Evolutionary conservation across 2,888 invertebrate species (phyloP).

Genomic region (Lasioglossum vierecki): DNA sequence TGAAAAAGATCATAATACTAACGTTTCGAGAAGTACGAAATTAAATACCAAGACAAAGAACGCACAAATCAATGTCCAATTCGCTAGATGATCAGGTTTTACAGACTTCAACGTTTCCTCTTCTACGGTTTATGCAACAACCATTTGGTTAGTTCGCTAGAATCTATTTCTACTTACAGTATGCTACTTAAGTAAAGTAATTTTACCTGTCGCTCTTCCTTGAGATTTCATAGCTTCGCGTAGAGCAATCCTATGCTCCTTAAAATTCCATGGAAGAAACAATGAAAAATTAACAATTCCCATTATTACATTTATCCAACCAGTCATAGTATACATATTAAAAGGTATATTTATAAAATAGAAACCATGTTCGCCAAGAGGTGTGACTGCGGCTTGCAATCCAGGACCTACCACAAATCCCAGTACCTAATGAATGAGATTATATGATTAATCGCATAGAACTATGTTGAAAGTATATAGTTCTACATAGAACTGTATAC

Average conservation of each 20-base stretch:
- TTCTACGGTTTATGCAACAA: slow-evolving; percentile 84
- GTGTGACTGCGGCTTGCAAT: slow-evolving; percentile 92
- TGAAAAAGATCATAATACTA: slow-evolving; percentile 74
- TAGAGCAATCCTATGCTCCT: slow-evolving; percentile 91
- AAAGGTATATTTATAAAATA: slow-evolving; percentile 86
- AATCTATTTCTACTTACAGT: slow-evolving; percentile 15
- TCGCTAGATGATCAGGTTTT: slow-evolving; percentile 90
- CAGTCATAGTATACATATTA: slow-evolving; percentile 95
- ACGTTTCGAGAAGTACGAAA: slow-evolving; percentile 94
- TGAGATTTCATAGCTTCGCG: slow-evolving; percentile 91
- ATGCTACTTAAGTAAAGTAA: background rate
- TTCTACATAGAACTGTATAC: background rate
- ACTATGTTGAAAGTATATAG: too few species aligned
- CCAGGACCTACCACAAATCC: slow-evolving; percentile 95
- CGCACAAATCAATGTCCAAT: slow-evolving; percentile 91
- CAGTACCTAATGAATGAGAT: slow-evolving; percentile 85
- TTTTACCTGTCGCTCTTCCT: slow-evolving; percentile 87
- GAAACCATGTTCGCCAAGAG: slow-evolving; percentile 89
- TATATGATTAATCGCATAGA: slow-evolving; percentile 3
- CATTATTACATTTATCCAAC: slow-evolving; percentile 93
- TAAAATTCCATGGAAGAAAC: slow-evolving; percentile 91
- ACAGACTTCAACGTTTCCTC: slow-evolving; percentile 89
- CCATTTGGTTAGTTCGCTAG: background rate
- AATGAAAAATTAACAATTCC: slow-evolving; percentile 89
- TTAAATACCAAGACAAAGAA: slow-evolving; percentile 94